Base-by-base conservation (phyloP, 2,888 invertebrate species). In the Xylocampa areola region DNA sequence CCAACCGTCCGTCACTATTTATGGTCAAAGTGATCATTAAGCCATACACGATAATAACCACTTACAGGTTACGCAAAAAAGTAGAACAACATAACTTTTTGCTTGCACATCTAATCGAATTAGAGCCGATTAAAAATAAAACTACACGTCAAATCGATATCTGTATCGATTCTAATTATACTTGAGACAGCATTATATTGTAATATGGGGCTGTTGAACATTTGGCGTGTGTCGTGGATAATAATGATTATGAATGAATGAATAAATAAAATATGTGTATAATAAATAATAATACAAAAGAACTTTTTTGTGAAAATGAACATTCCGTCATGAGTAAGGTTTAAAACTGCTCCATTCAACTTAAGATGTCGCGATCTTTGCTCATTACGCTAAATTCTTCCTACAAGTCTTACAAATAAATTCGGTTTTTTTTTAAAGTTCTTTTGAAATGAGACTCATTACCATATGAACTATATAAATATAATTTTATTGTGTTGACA, bases 191-290 rank as follows among this genome's bases (percentile, higher is more conserved):
- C 61, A 8, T 19, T 37, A 30, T 33, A 2, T 8, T 21, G n/a
- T n/a, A n/a, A 8, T 29, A 19, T 45, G 47, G 65, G 41, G 57
- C 0, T 57, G 21, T 23, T n/a, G 10, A 69, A 66, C 57, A 5
- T 69, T 37, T 17, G 41, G 10, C 25, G 7, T 17, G 23, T n/a
- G 2, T 2, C 17, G 35, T n/a, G n/a, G 1, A 11, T 13, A 1
- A 30, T 14, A 11, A 10, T 54, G 7, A 17, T 23, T 29, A 30
- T 3, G 6, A 33, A n/a, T 13, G 19, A 4, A 27, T 33, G n/a
- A 0, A 27, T 39, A 3, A 29, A 14, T 14, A 7, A 23, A 23
- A 10, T 27, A 7, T 30, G 6, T 10, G 1, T 27, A 19, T 17
- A 14, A 14, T 29, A 43, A n/a, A n/a, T n/a, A n/a, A n/a, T n/a